Conservation (phyloP, 1,140 invertebrate species). For the Whitmania pigra region DNA sequence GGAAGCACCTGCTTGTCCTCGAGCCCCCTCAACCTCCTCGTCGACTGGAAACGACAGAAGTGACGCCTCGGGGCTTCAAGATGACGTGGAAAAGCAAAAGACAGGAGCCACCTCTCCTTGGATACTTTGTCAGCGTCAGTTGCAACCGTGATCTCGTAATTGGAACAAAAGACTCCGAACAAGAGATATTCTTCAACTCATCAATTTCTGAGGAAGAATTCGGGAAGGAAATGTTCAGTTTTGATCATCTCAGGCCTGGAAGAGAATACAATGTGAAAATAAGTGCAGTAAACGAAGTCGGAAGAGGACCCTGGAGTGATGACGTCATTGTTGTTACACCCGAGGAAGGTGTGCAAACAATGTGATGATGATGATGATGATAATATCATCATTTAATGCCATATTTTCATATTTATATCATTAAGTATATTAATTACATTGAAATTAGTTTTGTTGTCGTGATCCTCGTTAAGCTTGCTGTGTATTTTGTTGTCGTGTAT, state of each 20-base stretch:
- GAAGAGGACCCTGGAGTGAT: constrained; percentile 74
- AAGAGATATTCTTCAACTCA: neutral
- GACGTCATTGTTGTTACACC: constrained; percentile 83
- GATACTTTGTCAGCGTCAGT: constrained; percentile 50
- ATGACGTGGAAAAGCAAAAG: constrained; percentile 84
- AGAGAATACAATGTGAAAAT: constrained; percentile 82
- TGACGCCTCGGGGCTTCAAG: constrained; percentile 74
- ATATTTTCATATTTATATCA: too few species aligned
- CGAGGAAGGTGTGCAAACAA: constrained; percentile 60
- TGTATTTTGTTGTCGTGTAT: too few species aligned
- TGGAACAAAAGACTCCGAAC: too few species aligned
- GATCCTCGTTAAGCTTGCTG: too few species aligned
- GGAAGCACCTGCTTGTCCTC: constrained; percentile 40
- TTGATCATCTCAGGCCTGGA: constrained; percentile 77
- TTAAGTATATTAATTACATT: too few species aligned
- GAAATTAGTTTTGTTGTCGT: too few species aligned
- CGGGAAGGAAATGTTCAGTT: constrained; percentile 30
- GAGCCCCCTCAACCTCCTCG: constrained; percentile 85
- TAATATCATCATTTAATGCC: neutral
- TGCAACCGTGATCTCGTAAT: constrained; percentile 28
- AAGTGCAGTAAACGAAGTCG: constrained; percentile 85
- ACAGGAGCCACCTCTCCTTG: constrained; percentile 76
- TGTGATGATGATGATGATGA: constrained; percentile 24
- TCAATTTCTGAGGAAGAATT: neutral
- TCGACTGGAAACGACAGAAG: constrained; percentile 78